Evolutionary conservation across 2,888 invertebrate species (phyloP), one percentile per base, ranked within the genome.

Genomic region (Polyploca ridens): DNA sequence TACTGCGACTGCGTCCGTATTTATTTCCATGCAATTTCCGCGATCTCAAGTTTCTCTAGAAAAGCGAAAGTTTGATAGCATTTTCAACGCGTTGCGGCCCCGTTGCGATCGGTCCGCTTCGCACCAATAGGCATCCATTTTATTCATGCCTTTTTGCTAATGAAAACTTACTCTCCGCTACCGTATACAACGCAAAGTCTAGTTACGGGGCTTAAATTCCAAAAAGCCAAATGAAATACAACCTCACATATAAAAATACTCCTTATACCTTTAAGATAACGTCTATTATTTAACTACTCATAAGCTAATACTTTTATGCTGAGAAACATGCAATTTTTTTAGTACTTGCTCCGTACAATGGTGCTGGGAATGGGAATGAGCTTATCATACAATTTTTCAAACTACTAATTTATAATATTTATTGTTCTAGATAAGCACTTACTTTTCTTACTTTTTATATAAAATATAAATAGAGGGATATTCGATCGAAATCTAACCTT

Each of bases 11-110:
- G 82, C 81, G 73, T 82, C 78, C 78, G 82, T 87, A 86, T 90
- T 90, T 89, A 89, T 89, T 89, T 89, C 84, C 84, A 87, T 86
- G 85, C 87, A 89, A 89, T 91, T 87, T 88, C 84, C 82, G 77
- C 79, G 77, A 82, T 84, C 78, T 84, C 79, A 83, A 87, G 85
- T 89, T 90, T 87, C 86, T 87, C 89, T 89, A 86, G 85, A 76
- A 85, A 86, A 83, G 76, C 70, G 78, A 86, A 90, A 91, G 83
- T 89, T 90, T 86, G 77, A 78, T 82, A 81, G 81, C 80, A 69
- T 78, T 84, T 79, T 73, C 65, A 70, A 72, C 71, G 74, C 68
- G 68, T 69, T 78, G 75, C 77, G 76, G 77, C 66, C 72, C 72
- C 70, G 73, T 64, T 69, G 66, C 76, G 71, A 76, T 77, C 73